Conservation (phyloP, 1,140 invertebrate genomes). For the Heliconius hewitsoni region DNA sequence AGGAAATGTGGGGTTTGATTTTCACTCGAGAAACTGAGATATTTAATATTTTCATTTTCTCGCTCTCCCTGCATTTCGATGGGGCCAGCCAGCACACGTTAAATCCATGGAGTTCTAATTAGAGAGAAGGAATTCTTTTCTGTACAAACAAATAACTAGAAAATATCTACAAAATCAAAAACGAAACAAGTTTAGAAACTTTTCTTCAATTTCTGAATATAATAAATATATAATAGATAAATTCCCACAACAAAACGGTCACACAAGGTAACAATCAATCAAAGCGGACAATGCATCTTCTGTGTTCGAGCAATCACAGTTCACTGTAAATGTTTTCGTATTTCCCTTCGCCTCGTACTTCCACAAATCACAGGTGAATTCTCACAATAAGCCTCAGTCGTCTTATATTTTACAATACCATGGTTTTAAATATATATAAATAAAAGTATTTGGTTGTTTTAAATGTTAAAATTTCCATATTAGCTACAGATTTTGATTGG, state of each 20-base stretch:
- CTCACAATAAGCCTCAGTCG: not conserved
- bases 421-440: not conserved
- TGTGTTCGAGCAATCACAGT: slow-evolving; percentile 7
- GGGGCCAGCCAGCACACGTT: no score
- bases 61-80: no score
- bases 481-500: no score
- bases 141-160: no score
- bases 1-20: no score
- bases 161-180: not conserved
- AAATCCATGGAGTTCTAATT: no score
- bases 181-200: not conserved
- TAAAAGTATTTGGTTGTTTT: not conserved
- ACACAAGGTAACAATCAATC: not conserved
- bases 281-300: slow-evolving; percentile 5
- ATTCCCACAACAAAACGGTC: not conserved
- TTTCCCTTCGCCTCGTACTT: not conserved
- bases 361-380: slow-evolving; percentile 2
- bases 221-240: not conserved
- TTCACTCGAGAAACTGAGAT: no score
- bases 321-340: slow-evolving; percentile 7
- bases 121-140: no score
- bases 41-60: no score
- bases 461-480: no score
- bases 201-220: not conserved
- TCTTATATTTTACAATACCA: not conserved